Evolutionary conservation across 2,888 invertebrate species (phyloP).

Genomic region (Rugalucina vietnamica): DNA sequence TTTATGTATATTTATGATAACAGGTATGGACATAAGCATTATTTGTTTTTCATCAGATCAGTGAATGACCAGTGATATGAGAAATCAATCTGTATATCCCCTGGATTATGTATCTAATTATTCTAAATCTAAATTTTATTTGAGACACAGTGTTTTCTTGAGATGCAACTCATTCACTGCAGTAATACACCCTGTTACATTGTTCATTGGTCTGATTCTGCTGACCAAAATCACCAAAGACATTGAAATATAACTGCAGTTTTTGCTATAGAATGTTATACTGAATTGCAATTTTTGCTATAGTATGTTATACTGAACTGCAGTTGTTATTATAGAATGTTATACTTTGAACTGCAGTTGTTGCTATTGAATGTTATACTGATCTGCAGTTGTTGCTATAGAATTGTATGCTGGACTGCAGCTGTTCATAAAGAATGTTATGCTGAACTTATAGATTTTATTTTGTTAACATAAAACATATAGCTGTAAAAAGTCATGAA

Average conservation of each 20-base stretch:
- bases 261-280: not conserved
- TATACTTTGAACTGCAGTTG: not conserved
- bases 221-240: too few species aligned
- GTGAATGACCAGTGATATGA: too few species aligned
- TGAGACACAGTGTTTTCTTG: too few species aligned
- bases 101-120: too few species aligned
- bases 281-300: not conserved
- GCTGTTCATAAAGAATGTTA: conserved; percentile 13
- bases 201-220: too few species aligned
- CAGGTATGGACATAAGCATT: too few species aligned
- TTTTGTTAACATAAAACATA: conserved; percentile 47
- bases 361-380: not conserved
- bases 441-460: conserved; percentile 44
- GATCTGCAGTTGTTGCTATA: not conserved
- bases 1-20: too few species aligned
- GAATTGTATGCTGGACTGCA: not conserved
- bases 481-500: conserved; percentile 4
- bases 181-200: too few species aligned
- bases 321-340: not conserved
- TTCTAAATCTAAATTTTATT: too few species aligned
- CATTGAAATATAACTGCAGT: not conserved
- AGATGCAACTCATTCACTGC: too few species aligned
- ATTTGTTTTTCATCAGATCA: too few species aligned
- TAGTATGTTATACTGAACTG: not conserved
- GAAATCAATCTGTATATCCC: too few species aligned